Percentiles rank a stretch among this genome's conserved stretches.
Evolutionary conservation across 1,140 invertebrate species (phyloP).

Genomic region (Pomacea maculata): DNA sequence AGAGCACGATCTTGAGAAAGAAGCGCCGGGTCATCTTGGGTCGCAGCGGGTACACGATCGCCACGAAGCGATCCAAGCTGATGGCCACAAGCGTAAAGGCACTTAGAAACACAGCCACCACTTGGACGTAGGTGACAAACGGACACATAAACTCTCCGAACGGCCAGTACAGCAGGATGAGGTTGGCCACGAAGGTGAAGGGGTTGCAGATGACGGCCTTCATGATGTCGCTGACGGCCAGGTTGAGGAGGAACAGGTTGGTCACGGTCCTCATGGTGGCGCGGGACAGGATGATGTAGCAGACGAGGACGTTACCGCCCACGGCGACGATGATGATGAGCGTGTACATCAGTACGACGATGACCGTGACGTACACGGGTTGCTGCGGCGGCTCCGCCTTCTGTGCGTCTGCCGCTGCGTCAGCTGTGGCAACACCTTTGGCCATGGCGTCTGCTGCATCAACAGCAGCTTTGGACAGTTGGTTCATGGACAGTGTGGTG

Average conservation of each 20-base stretch:
- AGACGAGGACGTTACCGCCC: slow-evolving; percentile 37
- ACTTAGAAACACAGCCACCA: slow-evolving; percentile 94
- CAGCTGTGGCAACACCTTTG: not conserved
- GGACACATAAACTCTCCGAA: slow-evolving; percentile 93
- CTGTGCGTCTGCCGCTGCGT: not conserved
- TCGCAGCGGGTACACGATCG: slow-evolving; percentile 86
- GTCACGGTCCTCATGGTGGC: slow-evolving; percentile 91
- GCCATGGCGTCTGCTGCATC: not conserved
- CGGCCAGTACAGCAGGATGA: slow-evolving; percentile 84
- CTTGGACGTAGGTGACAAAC: slow-evolving; percentile 80
- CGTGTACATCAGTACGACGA: slow-evolving; percentile 45
- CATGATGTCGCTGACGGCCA: slow-evolving; percentile 84
- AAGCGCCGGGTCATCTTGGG: slow-evolving; percentile 80
- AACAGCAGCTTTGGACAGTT: too few relatives aligned
- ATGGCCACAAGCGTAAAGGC: slow-evolving; percentile 94
- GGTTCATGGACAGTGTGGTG: too few relatives aligned
- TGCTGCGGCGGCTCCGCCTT: slow-evolving; percentile 11
- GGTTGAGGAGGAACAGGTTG: slow-evolving; percentile 94
- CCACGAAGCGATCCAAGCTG: slow-evolving; percentile 96
- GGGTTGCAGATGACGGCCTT: slow-evolving; percentile 38
- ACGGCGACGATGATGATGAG: slow-evolving; percentile 39
- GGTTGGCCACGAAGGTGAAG: slow-evolving; percentile 74
- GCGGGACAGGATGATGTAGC: slow-evolving; percentile 66
- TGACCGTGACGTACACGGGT: slow-evolving; percentile 40
- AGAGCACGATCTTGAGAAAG: slow-evolving; percentile 75